Evolutionary conservation across 2,113 vertebrate species (phyloP).

Genomic region (Australoheros scitulus): DNA sequence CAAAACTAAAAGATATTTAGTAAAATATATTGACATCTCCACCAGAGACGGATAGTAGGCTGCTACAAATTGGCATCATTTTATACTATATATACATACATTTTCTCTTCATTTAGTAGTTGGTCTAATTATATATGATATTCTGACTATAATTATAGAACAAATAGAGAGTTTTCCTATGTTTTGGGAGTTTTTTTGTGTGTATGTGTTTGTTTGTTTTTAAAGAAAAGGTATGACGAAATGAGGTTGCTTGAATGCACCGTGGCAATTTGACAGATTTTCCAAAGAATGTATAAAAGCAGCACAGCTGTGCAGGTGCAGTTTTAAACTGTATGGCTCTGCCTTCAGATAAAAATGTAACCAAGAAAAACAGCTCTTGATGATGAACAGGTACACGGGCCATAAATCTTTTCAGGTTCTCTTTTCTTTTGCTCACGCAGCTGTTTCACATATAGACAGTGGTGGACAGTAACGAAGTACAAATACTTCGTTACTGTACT

Average conservation of each 20-base stretch:
- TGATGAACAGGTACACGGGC: not conserved
- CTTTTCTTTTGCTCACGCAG: not conserved
- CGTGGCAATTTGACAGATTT: not conserved
- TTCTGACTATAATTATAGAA: not conserved
- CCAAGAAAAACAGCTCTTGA: not conserved
- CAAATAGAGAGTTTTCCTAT: not conserved
- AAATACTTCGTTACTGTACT: too few species aligned
- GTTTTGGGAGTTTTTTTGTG: not conserved
- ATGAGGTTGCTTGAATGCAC: not conserved
- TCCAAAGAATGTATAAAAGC: conserved; percentile 9
- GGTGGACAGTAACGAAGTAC: too few species aligned
- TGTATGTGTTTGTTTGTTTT: not conserved
- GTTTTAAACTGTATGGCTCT: not conserved
- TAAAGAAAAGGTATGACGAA: not conserved
- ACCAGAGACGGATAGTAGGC: not conserved
- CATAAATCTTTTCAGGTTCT: not conserved
- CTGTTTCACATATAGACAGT: too few species aligned
- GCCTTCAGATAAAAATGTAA: not conserved
- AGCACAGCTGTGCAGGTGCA: not conserved
- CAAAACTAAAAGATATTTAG: not conserved
- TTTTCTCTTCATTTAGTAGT: too few species aligned
- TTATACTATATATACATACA: too few species aligned
- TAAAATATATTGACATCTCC: not conserved
- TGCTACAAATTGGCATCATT: too few species aligned
- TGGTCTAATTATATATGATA: too few species aligned